phyloP scores from a whole-genome alignment of 2,113 vertebrate genomes.

The Mesocricetus auratus region DNA sequence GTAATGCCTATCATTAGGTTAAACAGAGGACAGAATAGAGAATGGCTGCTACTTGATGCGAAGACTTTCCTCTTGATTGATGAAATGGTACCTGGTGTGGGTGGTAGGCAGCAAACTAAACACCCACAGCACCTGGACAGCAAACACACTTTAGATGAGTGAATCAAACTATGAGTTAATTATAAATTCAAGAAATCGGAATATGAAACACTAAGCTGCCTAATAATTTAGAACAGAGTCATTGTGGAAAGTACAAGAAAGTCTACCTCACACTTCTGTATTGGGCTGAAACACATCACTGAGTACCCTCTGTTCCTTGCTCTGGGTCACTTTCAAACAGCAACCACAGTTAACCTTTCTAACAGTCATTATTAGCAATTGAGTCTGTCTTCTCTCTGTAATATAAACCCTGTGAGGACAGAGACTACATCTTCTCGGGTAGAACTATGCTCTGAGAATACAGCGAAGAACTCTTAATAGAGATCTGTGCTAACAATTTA shows the following conservation, averaged over 20 bases:
- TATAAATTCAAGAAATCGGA: background rate
- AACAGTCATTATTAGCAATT: background rate
- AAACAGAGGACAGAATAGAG: background rate
- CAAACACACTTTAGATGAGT: background rate
- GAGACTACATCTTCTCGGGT: accelerated
- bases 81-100: background rate
- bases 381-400: background rate
- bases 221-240: background rate
- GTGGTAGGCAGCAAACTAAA: background rate
- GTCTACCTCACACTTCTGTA: background rate
- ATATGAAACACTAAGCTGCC: background rate
- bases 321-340: background rate
- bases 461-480: background rate
- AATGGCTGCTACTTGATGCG: background rate
- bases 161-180: background rate
- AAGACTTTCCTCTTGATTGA: background rate
- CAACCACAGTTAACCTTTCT: background rate
- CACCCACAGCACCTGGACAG: background rate
- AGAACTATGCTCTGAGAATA: background rate
- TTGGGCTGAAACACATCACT: background rate
- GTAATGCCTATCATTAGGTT: background rate
- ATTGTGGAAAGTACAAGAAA: background rate
- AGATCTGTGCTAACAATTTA: background rate
- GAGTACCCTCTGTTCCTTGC: accelerated
- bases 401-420: background rate